Evolutionary conservation across 2,888 invertebrate species (phyloP).

Genomic region (Cantharis lateralis): DNA sequence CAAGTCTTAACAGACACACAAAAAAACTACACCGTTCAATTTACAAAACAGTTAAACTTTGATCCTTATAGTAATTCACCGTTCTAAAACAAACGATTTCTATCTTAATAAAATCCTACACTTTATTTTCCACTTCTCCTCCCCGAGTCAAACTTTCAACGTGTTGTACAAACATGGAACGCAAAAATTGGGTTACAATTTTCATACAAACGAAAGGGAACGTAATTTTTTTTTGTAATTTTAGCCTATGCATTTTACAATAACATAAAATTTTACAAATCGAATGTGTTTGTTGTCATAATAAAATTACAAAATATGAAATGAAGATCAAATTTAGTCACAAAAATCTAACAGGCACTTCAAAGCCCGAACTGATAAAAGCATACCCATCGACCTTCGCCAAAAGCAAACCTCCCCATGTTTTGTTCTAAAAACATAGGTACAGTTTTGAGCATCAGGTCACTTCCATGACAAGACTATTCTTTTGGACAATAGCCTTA

Average conservation of each 20-base stretch:
- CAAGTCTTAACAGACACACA: too few relatives aligned
- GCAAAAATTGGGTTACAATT: not conserved
- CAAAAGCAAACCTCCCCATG: constrained; percentile 30
- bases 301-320: not conserved
- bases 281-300: not conserved
- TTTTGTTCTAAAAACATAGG: constrained; percentile 37
- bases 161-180: not conserved
- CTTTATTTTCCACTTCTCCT: not conserved
- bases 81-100: not conserved
- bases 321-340: constrained; percentile 6
- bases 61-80: not conserved
- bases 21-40: not conserved
- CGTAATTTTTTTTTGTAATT: not conserved
- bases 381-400: constrained; percentile 32
- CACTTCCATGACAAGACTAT: constrained; percentile 65
- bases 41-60: not conserved
- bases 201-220: not conserved
- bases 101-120: not conserved
- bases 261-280: not conserved
- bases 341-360: constrained; percentile 36
- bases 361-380: constrained; percentile 33
- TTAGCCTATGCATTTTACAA: not conserved
- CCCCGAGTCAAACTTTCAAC: not conserved
- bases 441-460: constrained; percentile 59
- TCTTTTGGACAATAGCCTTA: constrained; percentile 60